Evolutionary conservation across 2,113 vertebrate species (phyloP), one percentile per base, ranked within the genome.

Genomic region (Psittacara wagleri): DNA sequence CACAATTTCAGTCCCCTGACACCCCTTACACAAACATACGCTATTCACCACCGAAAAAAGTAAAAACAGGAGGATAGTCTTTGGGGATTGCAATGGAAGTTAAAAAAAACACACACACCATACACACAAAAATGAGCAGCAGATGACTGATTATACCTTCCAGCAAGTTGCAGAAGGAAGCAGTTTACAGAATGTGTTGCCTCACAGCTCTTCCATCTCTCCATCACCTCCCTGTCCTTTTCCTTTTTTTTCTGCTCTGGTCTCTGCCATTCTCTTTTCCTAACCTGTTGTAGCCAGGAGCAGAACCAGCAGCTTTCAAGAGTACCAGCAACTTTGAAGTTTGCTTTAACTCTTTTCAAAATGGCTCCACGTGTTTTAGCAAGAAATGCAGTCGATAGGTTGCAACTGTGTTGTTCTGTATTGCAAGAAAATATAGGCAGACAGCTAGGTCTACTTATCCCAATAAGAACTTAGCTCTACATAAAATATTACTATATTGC

Each of bases 1-100:
- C 92, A 93, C 95, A 94, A 96, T 94, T 95, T 94, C 86, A 66
- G 95, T 92, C 92, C 95, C 77, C 88, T 79, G 92, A 96, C 92
- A 96, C 92, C 92, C 90, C 88, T 96, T 97, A 94, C 90, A 92
- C 94, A 97, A 96, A 96, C 96, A 96, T 61, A 93, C 83, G 79
- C 75, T 66, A 3, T 49, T 94, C 94, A 81, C 83, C 94, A 94
- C 93, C 29, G 61, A 78, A 86, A 96, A 88, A 94, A 93, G 68
- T 59, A 68, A 80, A 93, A 59, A 64, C 92, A 78, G 90, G 88
- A 96, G 87, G 51, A 72, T 35, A 90, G 80, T 87, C 95, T 93
- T 37, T 79, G 83, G 95, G 88, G 74, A 78, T 69, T 81, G 94
- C 73, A 61, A n/a, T 82, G 90, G n/a, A 43, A 93, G 74, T 94